Percentiles rank a stretch among this genome's conserved stretches.
Conservation (phyloP, 2,797 vertebrate species). For the Botia almorhae region DNA sequence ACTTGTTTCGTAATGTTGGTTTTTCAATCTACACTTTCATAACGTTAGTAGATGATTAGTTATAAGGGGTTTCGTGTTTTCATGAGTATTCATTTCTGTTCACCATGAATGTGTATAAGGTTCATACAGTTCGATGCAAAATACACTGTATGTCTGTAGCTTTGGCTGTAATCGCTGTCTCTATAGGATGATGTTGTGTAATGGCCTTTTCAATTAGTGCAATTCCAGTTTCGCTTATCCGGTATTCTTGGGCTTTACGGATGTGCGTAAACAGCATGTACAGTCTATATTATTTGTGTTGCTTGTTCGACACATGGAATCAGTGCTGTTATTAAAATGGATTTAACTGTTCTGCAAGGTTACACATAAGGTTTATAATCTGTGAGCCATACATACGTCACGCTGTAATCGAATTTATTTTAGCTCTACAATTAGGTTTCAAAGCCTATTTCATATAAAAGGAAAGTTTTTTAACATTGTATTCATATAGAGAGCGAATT, state of each 20-base stretch:
- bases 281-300: neutral
- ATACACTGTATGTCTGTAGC: too few relatives aligned
- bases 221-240: too few relatives aligned
- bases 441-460: neutral
- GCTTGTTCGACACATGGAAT: neutral
- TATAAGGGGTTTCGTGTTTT: neutral
- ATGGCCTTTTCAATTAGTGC: too few relatives aligned
- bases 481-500: neutral
- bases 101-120: neutral
- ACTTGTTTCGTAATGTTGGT: neutral
- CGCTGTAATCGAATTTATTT: neutral
- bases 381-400: neutral
- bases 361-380: neutral
- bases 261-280: neutral
- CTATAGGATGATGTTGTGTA: neutral
- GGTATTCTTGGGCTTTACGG: neutral
- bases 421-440: neutral
- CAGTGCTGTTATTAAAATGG: neutral
- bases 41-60: neutral
- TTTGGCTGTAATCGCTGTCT: neutral
- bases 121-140: neutral
- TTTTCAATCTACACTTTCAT: neutral
- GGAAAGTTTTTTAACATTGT: neutral
- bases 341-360: neutral
- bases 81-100: neutral